A percentile compares a stretch with the other conserved stretches of the same genome.
These are phyloP conservation scores for Zoanthus gigantus DNA, from an alignment of 92 coral and sea anemone genomes.

Conservation along the genomic window DNA sequence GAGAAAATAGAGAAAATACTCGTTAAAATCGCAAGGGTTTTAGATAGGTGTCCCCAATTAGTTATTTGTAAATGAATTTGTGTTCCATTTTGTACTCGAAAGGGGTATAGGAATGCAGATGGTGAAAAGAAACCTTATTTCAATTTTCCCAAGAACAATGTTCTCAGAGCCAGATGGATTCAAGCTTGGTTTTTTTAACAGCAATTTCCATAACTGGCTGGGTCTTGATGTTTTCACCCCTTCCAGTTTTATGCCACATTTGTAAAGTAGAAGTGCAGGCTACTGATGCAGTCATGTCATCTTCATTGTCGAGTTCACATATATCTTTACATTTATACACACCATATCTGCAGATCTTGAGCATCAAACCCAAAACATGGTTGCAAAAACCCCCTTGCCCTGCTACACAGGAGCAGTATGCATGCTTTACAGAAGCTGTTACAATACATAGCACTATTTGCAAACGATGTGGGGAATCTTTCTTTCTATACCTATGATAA, in stretches of 20 bases:
- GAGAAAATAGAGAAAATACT: no score
- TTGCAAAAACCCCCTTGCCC: conserved; percentile 11
- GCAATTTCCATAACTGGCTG: conserved; percentile 28
- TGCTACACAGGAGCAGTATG: conserved; percentile 15
- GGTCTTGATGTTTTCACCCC: conserved; percentile 14
- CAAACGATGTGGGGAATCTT: conserved; percentile 1
- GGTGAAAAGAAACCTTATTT: no score
- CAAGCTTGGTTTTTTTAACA: conserved; percentile 19
- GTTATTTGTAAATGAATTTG: no score
- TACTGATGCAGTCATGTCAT: conserved; percentile 20
- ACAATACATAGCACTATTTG: conserved; percentile 7
- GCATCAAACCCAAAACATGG: not conserved
- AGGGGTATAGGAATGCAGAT: no score
- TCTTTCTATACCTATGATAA: conserved; percentile 8
- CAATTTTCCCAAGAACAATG: not conserved
- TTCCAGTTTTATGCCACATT: conserved; percentile 14
- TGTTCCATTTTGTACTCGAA: no score
- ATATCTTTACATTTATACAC: conserved; percentile 7
- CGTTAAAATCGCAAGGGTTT: no score
- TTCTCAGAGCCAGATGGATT: not conserved
- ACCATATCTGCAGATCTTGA: not conserved
- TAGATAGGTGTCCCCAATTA: no score
- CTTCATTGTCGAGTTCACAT: conserved; percentile 9
- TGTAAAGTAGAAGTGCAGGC: conserved; percentile 7
- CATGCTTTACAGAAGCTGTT: conserved; percentile 5